phyloP scores from a whole-genome alignment of 2,113 vertebrate genomes.

The Mustela nigripes region DNA sequence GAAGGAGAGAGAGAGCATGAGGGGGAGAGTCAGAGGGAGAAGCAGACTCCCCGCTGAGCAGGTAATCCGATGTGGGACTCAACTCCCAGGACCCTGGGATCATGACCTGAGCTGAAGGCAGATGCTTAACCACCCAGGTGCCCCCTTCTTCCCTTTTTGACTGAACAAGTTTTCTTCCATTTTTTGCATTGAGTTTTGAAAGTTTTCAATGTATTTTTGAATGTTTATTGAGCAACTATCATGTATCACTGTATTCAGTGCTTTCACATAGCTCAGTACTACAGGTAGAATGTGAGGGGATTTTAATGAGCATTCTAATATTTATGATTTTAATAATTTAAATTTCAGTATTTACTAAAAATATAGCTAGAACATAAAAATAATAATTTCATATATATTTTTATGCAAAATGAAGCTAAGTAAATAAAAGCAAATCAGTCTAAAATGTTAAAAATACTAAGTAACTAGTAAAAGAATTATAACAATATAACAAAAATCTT shows the following conservation, averaged over 20 bases:
- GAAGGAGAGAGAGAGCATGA: no score
- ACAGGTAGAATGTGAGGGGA: not conserved
- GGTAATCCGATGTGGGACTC: no score
- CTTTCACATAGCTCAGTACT: not conserved
- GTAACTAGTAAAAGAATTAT: not conserved
- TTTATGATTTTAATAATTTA: not conserved
- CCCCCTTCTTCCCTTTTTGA: not conserved
- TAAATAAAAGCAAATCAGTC: not conserved
- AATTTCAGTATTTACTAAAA: not conserved
- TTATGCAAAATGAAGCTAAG: not conserved
- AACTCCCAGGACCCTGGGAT: no score
- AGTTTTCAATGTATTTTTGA: not conserved
- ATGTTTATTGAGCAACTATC: not conserved
- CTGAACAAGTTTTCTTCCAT: not conserved
- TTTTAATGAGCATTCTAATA: not conserved
- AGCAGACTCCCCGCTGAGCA: no score
- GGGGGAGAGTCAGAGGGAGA: no score
- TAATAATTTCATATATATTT: not conserved
- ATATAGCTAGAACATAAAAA: not conserved
- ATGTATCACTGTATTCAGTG: not conserved
- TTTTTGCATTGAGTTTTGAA: not conserved
- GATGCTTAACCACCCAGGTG: no score
- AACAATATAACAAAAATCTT: not conserved
- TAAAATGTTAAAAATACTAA: not conserved
- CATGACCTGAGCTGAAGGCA: no score